These are phyloP conservation scores for Stegana nigrithorax DNA, from an alignment of 2,888 invertebrate genomes.

Conservation along the genomic window DNA sequence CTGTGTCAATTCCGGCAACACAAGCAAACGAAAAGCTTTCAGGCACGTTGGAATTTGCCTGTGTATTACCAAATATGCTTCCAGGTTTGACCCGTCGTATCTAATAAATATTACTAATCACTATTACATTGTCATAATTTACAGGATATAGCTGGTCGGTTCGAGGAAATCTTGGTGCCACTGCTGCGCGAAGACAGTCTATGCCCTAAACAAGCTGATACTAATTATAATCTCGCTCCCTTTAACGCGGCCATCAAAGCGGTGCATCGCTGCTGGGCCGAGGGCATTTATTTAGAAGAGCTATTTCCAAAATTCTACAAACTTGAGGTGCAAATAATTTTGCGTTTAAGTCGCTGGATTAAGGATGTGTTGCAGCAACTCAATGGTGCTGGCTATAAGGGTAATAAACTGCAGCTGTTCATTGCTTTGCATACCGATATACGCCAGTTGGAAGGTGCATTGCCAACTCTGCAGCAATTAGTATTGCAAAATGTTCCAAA, in stretches of 20 bases:
- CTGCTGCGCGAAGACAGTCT: constrained; percentile 49
- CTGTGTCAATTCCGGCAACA: constrained; percentile 73
- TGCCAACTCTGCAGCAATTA: constrained; percentile 73
- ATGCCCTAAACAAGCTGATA: constrained; percentile 9
- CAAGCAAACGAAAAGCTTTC: constrained; percentile 80
- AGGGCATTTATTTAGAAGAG: constrained; percentile 82
- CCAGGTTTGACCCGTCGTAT: constrained; percentile 71
- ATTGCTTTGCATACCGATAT: constrained; percentile 58
- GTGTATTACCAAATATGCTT: constrained; percentile 95
- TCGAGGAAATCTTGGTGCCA: constrained; percentile 59
- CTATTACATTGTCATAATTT: constrained; percentile 1
- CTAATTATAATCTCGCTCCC: constrained; percentile 49
- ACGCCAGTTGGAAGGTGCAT: constrained; percentile 43
- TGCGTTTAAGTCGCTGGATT: constrained; percentile 84
- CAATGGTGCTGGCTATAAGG: constrained; percentile 28
- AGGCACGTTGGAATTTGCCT: constrained; percentile 91
- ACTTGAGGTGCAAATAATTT: constrained; percentile 83
- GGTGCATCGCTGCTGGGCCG: constrained; percentile 78
- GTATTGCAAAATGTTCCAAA: constrained; percentile 69
- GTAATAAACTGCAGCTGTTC: constrained; percentile 47
- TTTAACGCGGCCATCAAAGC: constrained; percentile 71
- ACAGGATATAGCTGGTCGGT: constrained; percentile 81
- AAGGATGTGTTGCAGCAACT: constrained; percentile 65
- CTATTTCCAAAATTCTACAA: constrained; percentile 90
- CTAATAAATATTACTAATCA: not conserved